phyloP scores from a whole-genome alignment of 2,888 invertebrate genomes.

The Sesia apiformis region DNA sequence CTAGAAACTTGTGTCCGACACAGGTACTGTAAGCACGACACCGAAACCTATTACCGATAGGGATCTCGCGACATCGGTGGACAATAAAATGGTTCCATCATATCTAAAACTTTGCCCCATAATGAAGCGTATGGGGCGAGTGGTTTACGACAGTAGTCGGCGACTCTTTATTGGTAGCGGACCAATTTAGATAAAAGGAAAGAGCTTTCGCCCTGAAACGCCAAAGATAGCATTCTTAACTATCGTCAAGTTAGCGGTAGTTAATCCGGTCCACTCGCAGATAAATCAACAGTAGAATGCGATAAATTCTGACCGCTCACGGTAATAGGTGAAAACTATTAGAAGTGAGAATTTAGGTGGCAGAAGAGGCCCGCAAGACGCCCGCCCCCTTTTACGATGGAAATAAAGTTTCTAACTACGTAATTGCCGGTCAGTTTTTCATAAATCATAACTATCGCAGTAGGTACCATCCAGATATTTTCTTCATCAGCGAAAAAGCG shows the following conservation, averaged over 20 bases:
- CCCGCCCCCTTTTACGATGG: not conserved
- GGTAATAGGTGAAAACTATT: constrained; percentile 74
- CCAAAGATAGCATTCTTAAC: constrained; percentile 73
- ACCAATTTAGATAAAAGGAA: constrained; percentile 76
- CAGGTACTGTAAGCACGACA: constrained; percentile 14
- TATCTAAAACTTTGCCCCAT: constrained; percentile 73
- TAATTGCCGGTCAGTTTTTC: not conserved
- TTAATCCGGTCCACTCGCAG: constrained; percentile 63
- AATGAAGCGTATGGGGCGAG: constrained; percentile 74
- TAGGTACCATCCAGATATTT: too few species aligned
- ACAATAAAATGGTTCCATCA: constrained; percentile 74
- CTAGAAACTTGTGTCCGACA: not conserved
- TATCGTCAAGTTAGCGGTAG: constrained; percentile 74
- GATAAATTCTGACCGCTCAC: constrained; percentile 61
- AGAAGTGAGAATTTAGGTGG: constrained; percentile 55
- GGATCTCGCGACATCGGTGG: constrained; percentile 70
- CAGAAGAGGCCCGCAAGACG: constrained; percentile 23
- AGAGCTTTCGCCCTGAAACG: constrained; percentile 70
- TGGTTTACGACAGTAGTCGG: constrained; percentile 72
- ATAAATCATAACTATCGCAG: too few species aligned
- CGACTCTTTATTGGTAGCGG: constrained; percentile 73
- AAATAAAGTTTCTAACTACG: not conserved
- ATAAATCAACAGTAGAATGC: constrained; percentile 71
- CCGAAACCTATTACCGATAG: constrained; percentile 69
- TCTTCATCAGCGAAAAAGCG: too few species aligned